phyloP scores from a whole-genome alignment of 2,113 vertebrate genomes.

The Chlamydotis undulata region DNA sequence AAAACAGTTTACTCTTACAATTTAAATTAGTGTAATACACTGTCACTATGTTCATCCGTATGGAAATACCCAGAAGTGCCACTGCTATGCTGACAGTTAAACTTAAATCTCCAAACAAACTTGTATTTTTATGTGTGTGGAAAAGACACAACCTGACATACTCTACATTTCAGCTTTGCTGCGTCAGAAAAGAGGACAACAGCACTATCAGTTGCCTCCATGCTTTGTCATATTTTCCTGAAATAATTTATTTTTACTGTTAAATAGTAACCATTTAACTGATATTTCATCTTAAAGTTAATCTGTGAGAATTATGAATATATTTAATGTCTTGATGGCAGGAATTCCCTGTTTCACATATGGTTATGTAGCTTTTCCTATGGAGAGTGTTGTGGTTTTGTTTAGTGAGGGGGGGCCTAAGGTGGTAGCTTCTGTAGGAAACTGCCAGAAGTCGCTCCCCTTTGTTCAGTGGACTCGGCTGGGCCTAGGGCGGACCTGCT shows the following conservation, averaged over 20 bases:
- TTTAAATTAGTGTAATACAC: neutral
- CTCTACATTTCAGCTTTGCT: neutral
- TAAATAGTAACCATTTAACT: neutral
- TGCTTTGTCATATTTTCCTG: neutral
- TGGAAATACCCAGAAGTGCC: neutral
- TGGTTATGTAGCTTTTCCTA: neutral
- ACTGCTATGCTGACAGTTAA: neutral
- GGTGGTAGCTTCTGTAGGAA: too few species aligned
- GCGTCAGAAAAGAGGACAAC: neutral
- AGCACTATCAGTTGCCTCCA: neutral
- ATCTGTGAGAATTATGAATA: neutral
- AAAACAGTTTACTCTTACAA: conserved; percentile 35
- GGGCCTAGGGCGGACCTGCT: too few species aligned
- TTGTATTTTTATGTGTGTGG: neutral
- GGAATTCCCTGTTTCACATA: neutral
- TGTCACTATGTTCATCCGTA: neutral
- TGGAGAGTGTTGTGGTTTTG: neutral
- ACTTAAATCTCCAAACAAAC: neutral
- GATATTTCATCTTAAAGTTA: neutral
- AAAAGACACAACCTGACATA: neutral
- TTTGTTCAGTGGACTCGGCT: too few species aligned
- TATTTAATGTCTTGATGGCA: neutral
- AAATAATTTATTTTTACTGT: neutral
- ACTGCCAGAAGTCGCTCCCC: too few species aligned
- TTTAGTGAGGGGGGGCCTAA: too few species aligned